Conservation (phyloP, 2,113 vertebrate species). For the Mormyrus lacerda region DNA sequence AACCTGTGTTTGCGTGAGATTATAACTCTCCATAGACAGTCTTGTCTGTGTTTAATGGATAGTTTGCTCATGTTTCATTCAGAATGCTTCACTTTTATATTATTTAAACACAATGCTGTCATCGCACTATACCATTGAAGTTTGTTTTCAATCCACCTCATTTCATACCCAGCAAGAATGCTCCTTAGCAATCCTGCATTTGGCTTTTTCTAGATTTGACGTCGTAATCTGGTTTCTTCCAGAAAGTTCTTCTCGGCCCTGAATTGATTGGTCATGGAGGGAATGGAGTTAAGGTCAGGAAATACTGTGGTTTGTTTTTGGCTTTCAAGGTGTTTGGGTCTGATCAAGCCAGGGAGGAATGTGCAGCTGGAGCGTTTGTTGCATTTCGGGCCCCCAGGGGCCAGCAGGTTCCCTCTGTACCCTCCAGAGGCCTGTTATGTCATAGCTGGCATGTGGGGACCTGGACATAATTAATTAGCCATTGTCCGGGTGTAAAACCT, state of each 20-base stretch:
- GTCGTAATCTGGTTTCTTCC: background rate
- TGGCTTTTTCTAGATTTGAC: background rate
- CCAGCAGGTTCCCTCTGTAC: background rate
- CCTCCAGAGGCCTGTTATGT: slow-evolving; percentile 32
- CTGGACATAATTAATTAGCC: slow-evolving; percentile 44
- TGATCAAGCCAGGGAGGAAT: background rate
- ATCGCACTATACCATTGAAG: background rate
- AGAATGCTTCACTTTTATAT: background rate
- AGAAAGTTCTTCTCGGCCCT: background rate
- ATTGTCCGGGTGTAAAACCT: slow-evolving; percentile 39
- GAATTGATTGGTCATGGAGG: background rate
- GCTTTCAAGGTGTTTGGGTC: background rate
- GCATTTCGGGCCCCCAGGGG: background rate
- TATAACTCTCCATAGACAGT: background rate
- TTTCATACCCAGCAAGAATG: background rate
- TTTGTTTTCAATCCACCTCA: background rate
- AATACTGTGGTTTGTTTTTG: background rate
- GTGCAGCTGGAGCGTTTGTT: background rate
- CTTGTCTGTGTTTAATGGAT: background rate
- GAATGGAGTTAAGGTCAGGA: background rate
- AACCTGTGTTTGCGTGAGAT: background rate
- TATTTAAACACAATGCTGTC: background rate
- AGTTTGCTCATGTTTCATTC: background rate
- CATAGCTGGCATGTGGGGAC: slow-evolving; percentile 33
- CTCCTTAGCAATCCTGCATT: background rate